These are phyloP conservation scores for Isichthys henryi DNA, from an alignment of 2,113 vertebrate genomes.

Conservation along the genomic window DNA sequence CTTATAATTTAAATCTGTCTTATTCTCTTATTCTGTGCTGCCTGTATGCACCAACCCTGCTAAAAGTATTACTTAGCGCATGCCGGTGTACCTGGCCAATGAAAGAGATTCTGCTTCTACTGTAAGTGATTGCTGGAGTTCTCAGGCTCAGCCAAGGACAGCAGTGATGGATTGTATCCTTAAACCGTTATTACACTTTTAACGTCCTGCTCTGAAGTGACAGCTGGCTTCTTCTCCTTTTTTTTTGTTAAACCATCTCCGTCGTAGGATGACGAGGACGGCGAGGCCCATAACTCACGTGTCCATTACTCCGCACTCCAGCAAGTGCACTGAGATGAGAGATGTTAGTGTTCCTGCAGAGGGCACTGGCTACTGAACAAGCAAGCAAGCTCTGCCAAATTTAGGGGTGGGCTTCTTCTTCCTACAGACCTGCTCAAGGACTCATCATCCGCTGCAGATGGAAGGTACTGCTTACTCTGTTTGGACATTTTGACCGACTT, in stretches of 20 bases:
- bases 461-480: not conserved
- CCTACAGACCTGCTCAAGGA: not conserved
- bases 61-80: not conserved
- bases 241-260: conserved; percentile 50
- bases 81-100: not conserved
- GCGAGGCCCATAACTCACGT: conserved; percentile 77
- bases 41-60: not conserved
- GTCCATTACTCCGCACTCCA: conserved; percentile 60
- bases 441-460: not conserved
- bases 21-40: not conserved
- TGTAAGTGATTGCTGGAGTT: too few relatives aligned
- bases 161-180: conserved; percentile 97
- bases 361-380: conserved; percentile 66
- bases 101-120: not conserved
- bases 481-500: not conserved
- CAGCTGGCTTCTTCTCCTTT: conserved; percentile 62
- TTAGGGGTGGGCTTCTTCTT: conserved; percentile 55
- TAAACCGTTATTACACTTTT: conserved; percentile 98
- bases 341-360: conserved; percentile 70
- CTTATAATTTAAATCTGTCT: not conserved
- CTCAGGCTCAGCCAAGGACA: conserved; percentile 65
- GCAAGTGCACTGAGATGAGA: conserved; percentile 74
- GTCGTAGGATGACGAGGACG: conserved; percentile 62
- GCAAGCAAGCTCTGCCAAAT: conserved; percentile 48
- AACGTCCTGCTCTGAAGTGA: conserved; percentile 80